Percentiles rank a stretch among this genome's conserved stretches.
Evolutionary conservation across 2,113 vertebrate genomes (phyloP).

Genomic region (Seriola quinqueradiata): DNA sequence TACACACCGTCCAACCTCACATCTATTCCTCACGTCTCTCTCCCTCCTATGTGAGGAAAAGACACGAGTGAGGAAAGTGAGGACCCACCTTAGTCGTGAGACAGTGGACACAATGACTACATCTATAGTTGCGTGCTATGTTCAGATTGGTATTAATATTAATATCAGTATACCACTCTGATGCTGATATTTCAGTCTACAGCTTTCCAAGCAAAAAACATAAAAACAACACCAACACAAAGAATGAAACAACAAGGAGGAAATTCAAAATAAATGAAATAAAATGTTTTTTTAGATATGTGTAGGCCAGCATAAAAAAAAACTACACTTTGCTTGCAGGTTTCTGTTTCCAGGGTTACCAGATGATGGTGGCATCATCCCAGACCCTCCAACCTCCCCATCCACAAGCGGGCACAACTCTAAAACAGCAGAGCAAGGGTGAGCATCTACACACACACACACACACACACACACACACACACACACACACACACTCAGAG

Average conservation of each 20-base stretch:
- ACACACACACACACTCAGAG: conserved; percentile 63
- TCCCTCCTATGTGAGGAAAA: too few species aligned
- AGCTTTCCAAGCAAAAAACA: too few species aligned
- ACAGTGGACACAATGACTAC: too few species aligned
- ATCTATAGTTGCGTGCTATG: too few species aligned
- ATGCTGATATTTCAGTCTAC: too few species aligned
- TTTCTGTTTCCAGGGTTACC: conserved; percentile 97
- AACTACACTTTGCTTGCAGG: conserved; percentile 74
- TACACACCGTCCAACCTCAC: too few species aligned
- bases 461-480: conserved; percentile 48
- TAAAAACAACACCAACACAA: neutral
- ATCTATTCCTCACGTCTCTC: too few species aligned
- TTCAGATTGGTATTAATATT: neutral
- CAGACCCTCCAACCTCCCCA: conserved; percentile 75
- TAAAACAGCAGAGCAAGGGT: conserved; percentile 61
- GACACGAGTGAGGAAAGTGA: too few species aligned
- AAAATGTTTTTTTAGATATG: neutral
- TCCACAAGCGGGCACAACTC: conserved; percentile 28
- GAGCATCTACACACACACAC: conserved; percentile 73
- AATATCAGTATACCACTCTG: too few species aligned
- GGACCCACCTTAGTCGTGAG: too few species aligned
- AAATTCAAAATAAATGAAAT: neutral
- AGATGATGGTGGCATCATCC: conserved; percentile 91
- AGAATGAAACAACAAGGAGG: neutral
- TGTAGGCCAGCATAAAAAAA: neutral